Base-by-base conservation (phyloP, 2,888 invertebrate genomes). In the Metalampra italica region DNA sequence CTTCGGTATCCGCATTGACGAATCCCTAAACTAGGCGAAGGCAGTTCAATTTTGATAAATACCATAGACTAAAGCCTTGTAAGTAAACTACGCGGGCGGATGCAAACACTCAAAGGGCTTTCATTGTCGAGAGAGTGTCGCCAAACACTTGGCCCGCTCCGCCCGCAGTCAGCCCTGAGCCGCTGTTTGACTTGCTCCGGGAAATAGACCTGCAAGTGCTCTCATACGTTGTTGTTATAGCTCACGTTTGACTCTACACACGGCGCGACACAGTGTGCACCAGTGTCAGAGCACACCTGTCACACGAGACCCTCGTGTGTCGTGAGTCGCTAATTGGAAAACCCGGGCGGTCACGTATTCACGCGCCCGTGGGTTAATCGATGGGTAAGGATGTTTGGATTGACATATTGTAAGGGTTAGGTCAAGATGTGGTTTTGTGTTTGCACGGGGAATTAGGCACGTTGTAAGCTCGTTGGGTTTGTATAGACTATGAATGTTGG, bases 191-290 rank as follows among this genome's bases (percentile, higher is more conserved):
- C 64, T 67, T 74, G 60, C 69, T 66, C 62, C 69, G 63, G 67
- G 64, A 75, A 75, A 76, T 77, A 74, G 78, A 73, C 65, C 70
- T 62, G 64, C 62, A 60, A 78, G 78, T 55, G 70, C 75, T 60
- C 75, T 75, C 57, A 53, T 53, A 58, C 39, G 36, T 46, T 55
- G 63, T 62, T 59, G 59, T 56, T 62, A 60, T 56, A 56, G 55
- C 49, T 53, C 60, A 51, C 51, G 56, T 57, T 47, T 55, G 52
- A 50, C 46, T 47, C 11, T 38, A 29, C 47, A 59, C 64, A 57
- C 56, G 49, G 56, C 43, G 43, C 45, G 53, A 55, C 62, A 57
- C 59, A 53, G 61, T 57, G 58, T 50, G 45, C 45, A 36, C n/a
- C 49, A 42, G 45, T 36, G 42, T 29, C 40, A 15, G 39, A 40